These are phyloP conservation scores for Temnothorax unifasciatus DNA, from an alignment of 2,888 invertebrate species.

Conservation along the genomic window DNA sequence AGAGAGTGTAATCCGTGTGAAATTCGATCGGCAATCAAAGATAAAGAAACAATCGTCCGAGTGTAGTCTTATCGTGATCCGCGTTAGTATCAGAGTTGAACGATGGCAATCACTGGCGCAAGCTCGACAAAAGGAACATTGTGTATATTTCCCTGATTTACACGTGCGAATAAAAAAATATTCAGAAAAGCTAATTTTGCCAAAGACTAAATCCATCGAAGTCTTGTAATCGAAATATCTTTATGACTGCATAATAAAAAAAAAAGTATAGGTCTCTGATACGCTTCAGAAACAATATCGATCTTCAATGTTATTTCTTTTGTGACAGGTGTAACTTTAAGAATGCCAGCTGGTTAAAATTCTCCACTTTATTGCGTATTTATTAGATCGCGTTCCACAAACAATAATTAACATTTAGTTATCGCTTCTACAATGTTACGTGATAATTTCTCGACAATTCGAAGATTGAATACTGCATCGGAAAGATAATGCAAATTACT, in stretches of 20 bases:
- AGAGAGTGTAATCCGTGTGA: neutral
- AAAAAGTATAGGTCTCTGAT: neutral
- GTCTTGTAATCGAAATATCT: neutral
- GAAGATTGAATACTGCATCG: slow-evolving; percentile 13
- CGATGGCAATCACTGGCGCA: neutral
- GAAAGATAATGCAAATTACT: slow-evolving; percentile 8
- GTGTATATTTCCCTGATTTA: neutral
- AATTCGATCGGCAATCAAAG: slow-evolving; percentile 1
- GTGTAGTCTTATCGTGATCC: neutral
- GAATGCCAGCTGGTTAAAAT: slow-evolving; percentile 25
- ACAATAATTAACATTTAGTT: slow-evolving; percentile 25
- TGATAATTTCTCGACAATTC: slow-evolving; percentile 2
- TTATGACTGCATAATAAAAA: neutral
- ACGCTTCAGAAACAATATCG: neutral
- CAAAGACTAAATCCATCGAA: neutral
- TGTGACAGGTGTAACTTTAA: neutral
- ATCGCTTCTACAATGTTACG: slow-evolving; percentile 19
- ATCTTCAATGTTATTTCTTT: neutral
- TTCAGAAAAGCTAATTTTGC: neutral
- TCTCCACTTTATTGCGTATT: slow-evolving; percentile 14
- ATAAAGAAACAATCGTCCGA: slow-evolving; percentile 21
- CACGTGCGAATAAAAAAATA: neutral
- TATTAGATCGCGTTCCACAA: slow-evolving; percentile 25
- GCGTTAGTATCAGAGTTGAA: neutral
- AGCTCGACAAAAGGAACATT: neutral